These are phyloP conservation scores for Biston betularia DNA, from an alignment of 2,888 invertebrate genomes.

Conservation along the genomic window DNA sequence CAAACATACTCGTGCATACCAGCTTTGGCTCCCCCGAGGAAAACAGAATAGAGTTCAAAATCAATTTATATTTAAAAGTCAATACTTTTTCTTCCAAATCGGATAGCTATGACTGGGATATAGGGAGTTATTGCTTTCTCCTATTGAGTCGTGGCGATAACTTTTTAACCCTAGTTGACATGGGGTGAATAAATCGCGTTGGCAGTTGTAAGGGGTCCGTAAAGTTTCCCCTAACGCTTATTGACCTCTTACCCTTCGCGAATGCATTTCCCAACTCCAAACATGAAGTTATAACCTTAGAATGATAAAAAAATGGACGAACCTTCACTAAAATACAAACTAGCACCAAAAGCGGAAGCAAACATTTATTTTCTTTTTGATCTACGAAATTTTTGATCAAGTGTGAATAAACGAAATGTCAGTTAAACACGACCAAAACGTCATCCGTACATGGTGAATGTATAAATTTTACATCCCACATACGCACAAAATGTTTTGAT, in stretches of 20 bases:
- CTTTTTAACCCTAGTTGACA: constrained; percentile 78
- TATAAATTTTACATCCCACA: no score
- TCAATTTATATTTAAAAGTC: constrained; percentile 55
- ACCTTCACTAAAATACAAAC: background rate
- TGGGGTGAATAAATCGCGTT: constrained; percentile 77
- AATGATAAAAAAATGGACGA: background rate
- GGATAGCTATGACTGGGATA: constrained; percentile 42
- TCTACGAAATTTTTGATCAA: no score
- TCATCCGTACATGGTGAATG: no score
- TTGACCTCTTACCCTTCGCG: constrained; percentile 73
- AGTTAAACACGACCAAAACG: no score
- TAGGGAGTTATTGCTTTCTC: constrained; percentile 70
- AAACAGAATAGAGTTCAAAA: constrained; percentile 41
- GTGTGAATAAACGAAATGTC: no score
- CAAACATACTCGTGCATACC: constrained; percentile 29
- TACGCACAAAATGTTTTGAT: no score
- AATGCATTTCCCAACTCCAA: constrained; percentile 68
- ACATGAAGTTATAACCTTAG: constrained; percentile 63
- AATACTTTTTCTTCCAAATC: constrained; percentile 50
- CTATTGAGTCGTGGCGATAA: constrained; percentile 70
- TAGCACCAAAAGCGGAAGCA: no score
- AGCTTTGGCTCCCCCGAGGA: constrained; percentile 35
- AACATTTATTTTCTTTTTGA: no score
- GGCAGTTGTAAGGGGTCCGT: constrained; percentile 74
- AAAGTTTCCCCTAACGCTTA: constrained; percentile 72